Conservation (phyloP, 2,797 vertebrate genomes). For the Pseudochirops corinnae region DNA sequence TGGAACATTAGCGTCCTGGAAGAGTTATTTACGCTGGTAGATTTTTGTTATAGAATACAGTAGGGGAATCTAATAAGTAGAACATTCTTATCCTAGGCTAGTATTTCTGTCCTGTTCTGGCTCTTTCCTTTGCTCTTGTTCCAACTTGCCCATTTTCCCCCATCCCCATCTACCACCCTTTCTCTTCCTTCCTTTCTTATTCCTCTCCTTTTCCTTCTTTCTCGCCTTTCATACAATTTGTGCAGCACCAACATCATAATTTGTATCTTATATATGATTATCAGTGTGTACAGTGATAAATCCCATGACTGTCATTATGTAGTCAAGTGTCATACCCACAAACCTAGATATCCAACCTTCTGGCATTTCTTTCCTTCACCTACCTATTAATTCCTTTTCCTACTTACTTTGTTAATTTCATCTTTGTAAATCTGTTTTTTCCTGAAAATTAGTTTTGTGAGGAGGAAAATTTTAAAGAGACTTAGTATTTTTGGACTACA, state of each 20-base stretch:
- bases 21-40: neutral
- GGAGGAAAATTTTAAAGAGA: neutral
- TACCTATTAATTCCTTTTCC: neutral
- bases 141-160: neutral
- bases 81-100: neutral
- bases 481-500: neutral
- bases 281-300: neutral
- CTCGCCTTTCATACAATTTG: neutral
- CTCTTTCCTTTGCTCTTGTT: neutral
- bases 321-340: neutral
- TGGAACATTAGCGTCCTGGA: neutral
- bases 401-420: neutral
- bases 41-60: neutral
- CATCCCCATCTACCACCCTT: neutral
- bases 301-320: neutral
- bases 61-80: neutral
- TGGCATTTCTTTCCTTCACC: neutral
- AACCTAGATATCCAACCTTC: neutral
- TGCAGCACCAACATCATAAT: neutral
- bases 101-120: neutral
- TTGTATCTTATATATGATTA: neutral
- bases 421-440: neutral
- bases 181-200: neutral
- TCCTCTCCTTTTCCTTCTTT: neutral
- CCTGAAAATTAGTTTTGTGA: neutral